Conservation (phyloP, 2,797 vertebrate genomes). For the Centroberyx gerrardi region DNA sequence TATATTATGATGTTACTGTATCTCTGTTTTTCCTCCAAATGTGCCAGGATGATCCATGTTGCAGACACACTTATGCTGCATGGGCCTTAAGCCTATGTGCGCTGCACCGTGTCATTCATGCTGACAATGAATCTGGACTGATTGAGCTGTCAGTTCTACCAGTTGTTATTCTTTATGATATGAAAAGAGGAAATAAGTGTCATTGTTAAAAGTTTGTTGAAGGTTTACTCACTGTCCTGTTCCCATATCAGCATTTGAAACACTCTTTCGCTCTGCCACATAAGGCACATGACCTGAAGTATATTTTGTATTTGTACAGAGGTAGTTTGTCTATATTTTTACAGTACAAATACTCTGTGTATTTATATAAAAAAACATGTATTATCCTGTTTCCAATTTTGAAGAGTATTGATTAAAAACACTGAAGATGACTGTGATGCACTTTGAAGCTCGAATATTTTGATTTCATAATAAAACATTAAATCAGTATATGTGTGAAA, state of each 20-base stretch:
- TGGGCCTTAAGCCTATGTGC: background rate
- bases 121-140: constrained; percentile 4
- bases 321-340: constrained; percentile 26
- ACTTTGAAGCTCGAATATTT: constrained; percentile 53
- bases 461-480: constrained; percentile 23
- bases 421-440: constrained; percentile 50
- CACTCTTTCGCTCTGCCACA: constrained; percentile 12
- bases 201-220: background rate
- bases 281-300: constrained; percentile 29
- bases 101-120: background rate
- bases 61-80: background rate
- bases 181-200: constrained; percentile 4
- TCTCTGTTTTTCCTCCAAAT: background rate
- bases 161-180: background rate
- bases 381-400: constrained; percentile 31
- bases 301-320: constrained; percentile 55
- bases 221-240: constrained; percentile 6
- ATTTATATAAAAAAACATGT: constrained; percentile 47
- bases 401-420: constrained; percentile 50
- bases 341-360: constrained; percentile 33
- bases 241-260: constrained; percentile 4
- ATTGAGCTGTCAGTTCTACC: background rate
- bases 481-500: background rate
- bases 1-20: background rate
- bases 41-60: constrained; percentile 7